phyloP scores from a whole-genome alignment of 2,797 vertebrate species.

The Clarias laeviceps region DNA sequence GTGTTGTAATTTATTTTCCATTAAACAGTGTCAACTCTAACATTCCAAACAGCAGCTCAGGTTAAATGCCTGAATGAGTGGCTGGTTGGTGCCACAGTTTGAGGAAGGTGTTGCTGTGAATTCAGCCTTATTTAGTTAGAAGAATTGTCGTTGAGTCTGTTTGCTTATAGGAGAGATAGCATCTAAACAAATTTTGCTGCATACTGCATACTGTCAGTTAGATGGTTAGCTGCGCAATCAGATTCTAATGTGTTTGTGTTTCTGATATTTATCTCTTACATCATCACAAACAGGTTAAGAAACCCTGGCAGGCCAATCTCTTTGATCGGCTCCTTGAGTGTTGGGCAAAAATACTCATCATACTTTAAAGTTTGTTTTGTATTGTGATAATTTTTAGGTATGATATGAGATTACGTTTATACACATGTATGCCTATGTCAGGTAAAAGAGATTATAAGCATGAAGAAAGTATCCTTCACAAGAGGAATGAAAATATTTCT shows the following conservation, averaged over 20 bases:
- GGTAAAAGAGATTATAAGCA: neutral
- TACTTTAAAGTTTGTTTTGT: neutral
- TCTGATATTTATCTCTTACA: slow-evolving; percentile 26
- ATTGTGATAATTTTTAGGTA: too few species aligned
- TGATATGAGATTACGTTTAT: too few species aligned
- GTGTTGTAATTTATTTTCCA: slow-evolving; percentile 6
- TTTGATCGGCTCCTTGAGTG: slow-evolving; percentile 18
- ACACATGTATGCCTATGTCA: neutral
- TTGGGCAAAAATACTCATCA: neutral
- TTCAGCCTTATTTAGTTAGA: slow-evolving; percentile 44
- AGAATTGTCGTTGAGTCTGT: slow-evolving; percentile 22
- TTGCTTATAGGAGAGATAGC: slow-evolving; percentile 47
- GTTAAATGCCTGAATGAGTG: slow-evolving; percentile 6
- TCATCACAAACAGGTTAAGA: slow-evolving; percentile 42
- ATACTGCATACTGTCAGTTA: slow-evolving; percentile 24
- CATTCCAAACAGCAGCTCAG: slow-evolving; percentile 15
- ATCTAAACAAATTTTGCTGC: slow-evolving; percentile 59
- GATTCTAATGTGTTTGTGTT: slow-evolving; percentile 25
- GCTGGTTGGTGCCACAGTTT: slow-evolving; percentile 33
- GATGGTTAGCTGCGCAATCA: slow-evolving; percentile 24
- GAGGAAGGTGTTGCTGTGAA: slow-evolving; percentile 27
- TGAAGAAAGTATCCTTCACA: neutral
- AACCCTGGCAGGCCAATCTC: neutral
- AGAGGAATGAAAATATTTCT: too few species aligned
- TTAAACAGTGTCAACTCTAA: neutral